Evolutionary conservation across 1,140 invertebrate genomes (phyloP).

Genomic region (Theocolax elegans): DNA sequence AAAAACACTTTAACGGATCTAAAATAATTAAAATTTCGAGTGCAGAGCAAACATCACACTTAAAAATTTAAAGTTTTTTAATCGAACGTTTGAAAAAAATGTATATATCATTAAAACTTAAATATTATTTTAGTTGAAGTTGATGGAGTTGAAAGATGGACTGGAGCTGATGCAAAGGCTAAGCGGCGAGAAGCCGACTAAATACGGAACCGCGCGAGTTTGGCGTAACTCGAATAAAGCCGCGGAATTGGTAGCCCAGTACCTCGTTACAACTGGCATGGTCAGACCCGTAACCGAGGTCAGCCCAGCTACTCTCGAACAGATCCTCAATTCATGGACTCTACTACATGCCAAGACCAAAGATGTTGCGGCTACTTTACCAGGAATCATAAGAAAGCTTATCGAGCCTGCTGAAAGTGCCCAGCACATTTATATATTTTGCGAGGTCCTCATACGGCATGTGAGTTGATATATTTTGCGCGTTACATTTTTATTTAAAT

Average conservation of each 20-base stretch:
- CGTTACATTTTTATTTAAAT: too few species aligned
- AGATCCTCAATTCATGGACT: constrained; percentile 64
- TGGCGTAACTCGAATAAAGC: constrained; percentile 68
- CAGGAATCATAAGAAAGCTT: constrained; percentile 69
- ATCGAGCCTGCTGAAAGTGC: constrained; percentile 70
- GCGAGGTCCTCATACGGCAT: constrained; percentile 69
- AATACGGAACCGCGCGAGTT: constrained; percentile 65
- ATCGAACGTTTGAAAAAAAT: too few species aligned
- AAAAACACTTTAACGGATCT: too few species aligned
- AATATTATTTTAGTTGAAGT: constrained; percentile 66
- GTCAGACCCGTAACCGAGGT: constrained; percentile 66
- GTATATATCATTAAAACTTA: too few species aligned
- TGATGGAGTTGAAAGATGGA: constrained; percentile 66
- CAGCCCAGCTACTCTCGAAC: constrained; percentile 67
- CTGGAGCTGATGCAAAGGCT: constrained; percentile 65
- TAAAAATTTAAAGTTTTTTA: too few species aligned
- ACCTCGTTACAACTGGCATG: constrained; percentile 68
- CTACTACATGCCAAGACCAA: constrained; percentile 61
- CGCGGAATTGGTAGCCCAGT: constrained; percentile 66
- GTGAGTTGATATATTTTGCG: constrained; percentile 65
- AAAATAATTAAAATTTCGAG: too few species aligned
- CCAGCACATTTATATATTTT: constrained; percentile 71
- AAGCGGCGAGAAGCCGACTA: constrained; percentile 63
- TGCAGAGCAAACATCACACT: too few species aligned
- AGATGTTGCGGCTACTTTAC: constrained; percentile 58